Conservation (phyloP, 1,140 invertebrate species). For the Pissodes strobi region DNA sequence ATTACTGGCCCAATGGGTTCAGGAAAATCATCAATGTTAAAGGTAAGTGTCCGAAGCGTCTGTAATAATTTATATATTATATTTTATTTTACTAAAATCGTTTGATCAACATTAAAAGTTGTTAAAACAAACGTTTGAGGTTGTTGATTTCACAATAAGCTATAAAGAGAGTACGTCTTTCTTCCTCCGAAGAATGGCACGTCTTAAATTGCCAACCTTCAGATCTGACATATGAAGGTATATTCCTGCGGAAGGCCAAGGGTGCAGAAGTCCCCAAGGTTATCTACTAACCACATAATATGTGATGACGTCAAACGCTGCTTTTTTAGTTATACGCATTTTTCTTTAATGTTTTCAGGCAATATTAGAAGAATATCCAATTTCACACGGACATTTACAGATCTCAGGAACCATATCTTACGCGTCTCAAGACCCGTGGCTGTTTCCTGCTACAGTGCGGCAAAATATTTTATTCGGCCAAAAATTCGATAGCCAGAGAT, state of each 20-base stretch:
- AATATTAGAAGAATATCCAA: slow-evolving; percentile 72
- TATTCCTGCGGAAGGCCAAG: no score
- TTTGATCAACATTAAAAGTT: neutral
- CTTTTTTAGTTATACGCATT: no score
- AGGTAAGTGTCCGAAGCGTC: no score
- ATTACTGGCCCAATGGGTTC: slow-evolving; percentile 80
- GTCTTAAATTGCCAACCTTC: no score
- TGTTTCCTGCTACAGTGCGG: slow-evolving; percentile 64
- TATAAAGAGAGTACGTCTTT: no score
- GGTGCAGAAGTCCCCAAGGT: no score
- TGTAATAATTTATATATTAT: slow-evolving; percentile 60
- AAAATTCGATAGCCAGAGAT: slow-evolving; percentile 57
- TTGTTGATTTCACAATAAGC: no score
- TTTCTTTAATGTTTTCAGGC: no score
- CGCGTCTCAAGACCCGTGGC: slow-evolving; percentile 79
- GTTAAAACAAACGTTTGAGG: no score
- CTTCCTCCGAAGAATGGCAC: no score
- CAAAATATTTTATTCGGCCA: slow-evolving; percentile 70
- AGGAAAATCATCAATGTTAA: slow-evolving; percentile 76
- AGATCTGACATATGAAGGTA: no score
- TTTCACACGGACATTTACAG: slow-evolving; percentile 62
- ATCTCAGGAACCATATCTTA: slow-evolving; percentile 74
- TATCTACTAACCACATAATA: no score
- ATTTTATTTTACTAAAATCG: slow-evolving; percentile 59
- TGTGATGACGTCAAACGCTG: slow-evolving; percentile 72